Percentiles rank a stretch among this genome's conserved stretches.
Conservation (phyloP, 2,888 invertebrate species). For the Branchellion lobata region DNA sequence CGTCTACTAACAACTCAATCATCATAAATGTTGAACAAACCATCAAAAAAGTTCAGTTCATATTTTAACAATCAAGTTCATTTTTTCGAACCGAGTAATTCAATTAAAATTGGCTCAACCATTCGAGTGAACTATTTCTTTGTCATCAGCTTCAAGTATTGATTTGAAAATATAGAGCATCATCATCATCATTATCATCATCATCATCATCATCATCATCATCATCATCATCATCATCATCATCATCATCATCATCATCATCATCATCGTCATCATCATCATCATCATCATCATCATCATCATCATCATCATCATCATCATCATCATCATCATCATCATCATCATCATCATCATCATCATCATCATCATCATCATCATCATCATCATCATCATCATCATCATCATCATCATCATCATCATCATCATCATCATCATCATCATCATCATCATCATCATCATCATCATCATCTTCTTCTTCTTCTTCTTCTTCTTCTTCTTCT, state of each 20-base stretch:
- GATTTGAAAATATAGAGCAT: too few relatives aligned
- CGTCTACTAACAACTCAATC: too few relatives aligned
- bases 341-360: conserved; percentile 43
- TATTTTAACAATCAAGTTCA: too few relatives aligned
- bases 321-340: conserved; percentile 38
- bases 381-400: conserved; percentile 35
- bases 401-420: conserved; percentile 25
- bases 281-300: conserved; percentile 13
- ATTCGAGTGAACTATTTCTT: too few relatives aligned
- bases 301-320: conserved; percentile 36
- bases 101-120: too few relatives aligned
- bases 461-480: conserved; percentile 31
- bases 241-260: conserved; percentile 23
- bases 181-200: conserved; percentile 17
- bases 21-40: too few relatives aligned
- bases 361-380: conserved; percentile 35
- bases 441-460: conserved; percentile 5
- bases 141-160: too few relatives aligned
- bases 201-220: conserved; percentile 2
- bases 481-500: conserved; percentile 39
- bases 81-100: too few relatives aligned
- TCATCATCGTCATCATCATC: conserved; percentile 2
- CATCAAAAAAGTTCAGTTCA: too few relatives aligned
- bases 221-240: conserved; percentile 17
- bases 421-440: conserved; percentile 24